Conservation (phyloP, 2,113 vertebrate genomes). For the Lota lota region DNA sequence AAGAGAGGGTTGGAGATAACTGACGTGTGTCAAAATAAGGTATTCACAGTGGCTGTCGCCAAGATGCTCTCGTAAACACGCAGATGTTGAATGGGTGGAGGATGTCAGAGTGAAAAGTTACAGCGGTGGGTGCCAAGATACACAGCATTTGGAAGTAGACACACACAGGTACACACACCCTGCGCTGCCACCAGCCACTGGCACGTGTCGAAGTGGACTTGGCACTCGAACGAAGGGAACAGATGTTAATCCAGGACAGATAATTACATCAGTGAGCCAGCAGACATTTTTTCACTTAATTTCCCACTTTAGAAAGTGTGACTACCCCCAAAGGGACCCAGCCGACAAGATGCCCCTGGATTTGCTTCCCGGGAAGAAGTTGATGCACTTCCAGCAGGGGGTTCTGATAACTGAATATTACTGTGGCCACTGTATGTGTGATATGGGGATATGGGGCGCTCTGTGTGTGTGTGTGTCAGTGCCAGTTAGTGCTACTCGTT, state of each 20-base stretch:
- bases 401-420: constrained; percentile 52
- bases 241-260: constrained; percentile 82
- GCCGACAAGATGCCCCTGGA: constrained; percentile 54
- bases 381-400: constrained; percentile 46
- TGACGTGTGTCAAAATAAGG: constrained; percentile 47
- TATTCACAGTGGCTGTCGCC: constrained; percentile 61
- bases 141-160: constrained; percentile 68
- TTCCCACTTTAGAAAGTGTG: constrained; percentile 76
- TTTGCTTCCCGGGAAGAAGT: constrained; percentile 52
- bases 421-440: constrained; percentile 48
- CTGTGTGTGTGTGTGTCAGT: constrained; percentile 3
- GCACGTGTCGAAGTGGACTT: constrained; percentile 73
- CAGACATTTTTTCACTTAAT: constrained; percentile 80
- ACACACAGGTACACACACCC: constrained; percentile 61
- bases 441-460: constrained; percentile 24
- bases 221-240: constrained; percentile 67
- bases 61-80: constrained; percentile 71
- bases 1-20: constrained; percentile 29
- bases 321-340: constrained; percentile 60
- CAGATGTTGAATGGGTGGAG: constrained; percentile 74
- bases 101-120: constrained; percentile 73
- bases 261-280: constrained; percentile 80
- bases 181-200: constrained; percentile 59
- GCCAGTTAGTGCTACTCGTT: background rate
- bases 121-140: constrained; percentile 69